phyloP scores from a whole-genome alignment of 2,888 invertebrate species.

The Tineola bisselliella region DNA sequence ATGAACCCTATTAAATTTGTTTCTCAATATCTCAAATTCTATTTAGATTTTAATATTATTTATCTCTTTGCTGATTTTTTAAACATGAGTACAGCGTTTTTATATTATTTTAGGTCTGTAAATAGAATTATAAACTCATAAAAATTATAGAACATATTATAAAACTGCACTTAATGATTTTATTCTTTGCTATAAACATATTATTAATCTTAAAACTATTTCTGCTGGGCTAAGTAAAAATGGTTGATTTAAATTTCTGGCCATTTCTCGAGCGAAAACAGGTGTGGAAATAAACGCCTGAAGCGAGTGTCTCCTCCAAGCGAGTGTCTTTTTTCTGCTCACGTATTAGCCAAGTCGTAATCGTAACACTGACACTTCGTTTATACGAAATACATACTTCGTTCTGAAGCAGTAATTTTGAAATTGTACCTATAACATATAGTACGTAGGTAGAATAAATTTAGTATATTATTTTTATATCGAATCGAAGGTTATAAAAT shows the following conservation, averaged over 20 bases:
- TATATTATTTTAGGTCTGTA: no score
- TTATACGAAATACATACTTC: constrained; percentile 43
- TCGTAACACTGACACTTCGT: constrained; percentile 48
- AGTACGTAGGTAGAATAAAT: no score
- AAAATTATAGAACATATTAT: no score
- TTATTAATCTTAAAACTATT: neutral
- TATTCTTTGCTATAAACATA: neutral
- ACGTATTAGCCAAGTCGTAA: constrained; percentile 35
- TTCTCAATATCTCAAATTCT: neutral
- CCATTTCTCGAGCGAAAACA: constrained; percentile 30
- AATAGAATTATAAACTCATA: no score
- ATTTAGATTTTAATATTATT: neutral
- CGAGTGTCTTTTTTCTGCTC: constrained; percentile 37
- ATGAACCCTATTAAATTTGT: neutral
- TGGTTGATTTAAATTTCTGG: neutral
- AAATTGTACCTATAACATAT: neutral
- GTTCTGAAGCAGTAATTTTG: neutral
- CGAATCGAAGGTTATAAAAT: no score
- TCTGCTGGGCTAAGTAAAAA: neutral
- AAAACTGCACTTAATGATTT: no score
- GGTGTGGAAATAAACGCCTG: constrained; percentile 47
- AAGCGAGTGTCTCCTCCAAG: constrained; percentile 17
- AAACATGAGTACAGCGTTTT: no score
- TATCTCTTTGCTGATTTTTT: no score
- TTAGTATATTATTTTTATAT: no score